Base-by-base conservation (phyloP, 2,888 invertebrate genomes). In the Drosophila acutilabella region DNA sequence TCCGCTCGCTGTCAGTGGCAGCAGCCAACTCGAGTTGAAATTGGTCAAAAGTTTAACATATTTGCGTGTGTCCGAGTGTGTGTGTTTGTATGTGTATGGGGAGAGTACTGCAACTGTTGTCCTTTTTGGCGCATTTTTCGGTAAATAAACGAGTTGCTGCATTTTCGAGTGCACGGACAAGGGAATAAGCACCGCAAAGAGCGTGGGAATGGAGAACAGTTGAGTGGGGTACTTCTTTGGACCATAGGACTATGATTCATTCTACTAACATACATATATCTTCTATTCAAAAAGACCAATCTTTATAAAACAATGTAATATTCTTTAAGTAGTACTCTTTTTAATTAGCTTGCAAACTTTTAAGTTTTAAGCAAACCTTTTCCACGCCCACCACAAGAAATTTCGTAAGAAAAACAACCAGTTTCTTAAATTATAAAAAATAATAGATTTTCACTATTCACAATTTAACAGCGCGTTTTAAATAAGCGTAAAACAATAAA, bases 1-100 rank as follows among this genome's bases (percentile, higher is more conserved):
- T 1, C 4, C 36, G 13, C 13, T 53, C 71, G 73, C 68, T 62
- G 71, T 67, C 68, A 61, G 71, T 61, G 67, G 77, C 68, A 81
- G 72, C 60, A 36, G 36, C 13, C 72, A 80, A 78, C 82, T 84
- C 75, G 77, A 81, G 82, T 80, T 84, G 82, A 88, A 88, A 89
- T 88, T 88, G 88, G 86, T 88, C 89, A 88, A 86, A 88, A 88
- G 88, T 88, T 88, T 86, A 86, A 89, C 84, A 88, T 89, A 84
- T 89, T 86, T 88, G 82, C 84, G 79, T 88, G 86, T 80, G 82
- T 80, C 67, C 62, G 45, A 3, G 13, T 13, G 13, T 36, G 4
- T 86, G 80, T 82, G 78, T 85, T 82, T 80, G 82, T 80, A 67
- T 64, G 48, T 1, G 36, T 13, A 10, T 36, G 36, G 26, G 30